Evolutionary conservation across 2,888 invertebrate species (phyloP), one percentile per base, ranked within the genome.

Genomic region (Pycnomerus fuliginosus): DNA sequence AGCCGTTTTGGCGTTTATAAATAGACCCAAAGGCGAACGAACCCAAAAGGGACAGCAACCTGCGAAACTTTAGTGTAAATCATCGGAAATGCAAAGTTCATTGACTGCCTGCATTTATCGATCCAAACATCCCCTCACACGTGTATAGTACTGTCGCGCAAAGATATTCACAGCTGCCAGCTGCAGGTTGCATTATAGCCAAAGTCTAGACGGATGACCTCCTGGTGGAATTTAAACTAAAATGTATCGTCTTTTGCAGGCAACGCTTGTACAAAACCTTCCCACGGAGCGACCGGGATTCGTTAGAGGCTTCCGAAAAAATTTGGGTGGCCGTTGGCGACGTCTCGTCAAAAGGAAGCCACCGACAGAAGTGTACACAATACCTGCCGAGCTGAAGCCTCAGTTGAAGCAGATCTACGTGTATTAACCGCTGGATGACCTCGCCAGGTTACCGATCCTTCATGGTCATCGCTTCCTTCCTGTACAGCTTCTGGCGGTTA

Each of bases 351-450:
- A 87, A 72, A 85, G 84, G 80, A 90, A 90, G 77, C 84, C 87
- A 54, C 82, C 83, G 68, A 83, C 85, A 72, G 86, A 88, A 69
- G 81, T 84, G 55, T 87, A 87, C 76, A 84, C 85, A 72, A 89
- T 90, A 77, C 90, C 90, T 61, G 87, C 89, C 44, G 90, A 90
- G 76, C 79, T 90, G 65, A 87, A 87, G 72, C 88, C 89, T 60
- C 90, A 90, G 76, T 80, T 90, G 60, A 90, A 90, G 76, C 85
- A 88, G 70, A 90, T 90, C 68, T 90, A 90, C 74, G 90, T 90
- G 70, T 90, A 90, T 76, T 90, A 79, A 78, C 53, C 43, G 24
- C 16, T 14, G 41, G 13, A 10, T 14, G 43, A 22, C 41, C 33
- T 42, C 14, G 40, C n/a, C 17, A 24, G 20, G 23, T 16, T 16